These are phyloP conservation scores for Coracias cyanogaster DNA, from an alignment of 2,797 vertebrate genomes.

Conservation along the genomic window DNA sequence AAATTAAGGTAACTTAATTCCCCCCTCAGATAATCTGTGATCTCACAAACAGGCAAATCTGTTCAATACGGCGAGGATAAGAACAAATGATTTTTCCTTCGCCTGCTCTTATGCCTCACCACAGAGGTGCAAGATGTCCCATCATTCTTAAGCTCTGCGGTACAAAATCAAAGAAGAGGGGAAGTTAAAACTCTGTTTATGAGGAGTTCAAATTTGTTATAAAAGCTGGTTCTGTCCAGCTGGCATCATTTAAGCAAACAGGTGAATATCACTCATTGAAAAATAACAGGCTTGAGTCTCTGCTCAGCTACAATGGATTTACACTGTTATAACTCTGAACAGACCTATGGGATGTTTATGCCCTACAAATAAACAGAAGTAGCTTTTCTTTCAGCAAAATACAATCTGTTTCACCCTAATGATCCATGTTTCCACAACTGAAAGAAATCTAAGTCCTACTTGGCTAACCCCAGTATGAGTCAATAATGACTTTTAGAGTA, in stretches of 20 bases:
- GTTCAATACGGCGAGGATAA: neutral
- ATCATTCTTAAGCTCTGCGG: neutral
- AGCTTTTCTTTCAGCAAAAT: constrained; percentile 58
- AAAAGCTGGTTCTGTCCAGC: constrained; percentile 23
- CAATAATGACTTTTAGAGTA: constrained; percentile 14
- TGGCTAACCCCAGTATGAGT: constrained; percentile 41
- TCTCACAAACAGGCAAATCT: neutral
- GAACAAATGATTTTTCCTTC: neutral
- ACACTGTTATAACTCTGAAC: neutral
- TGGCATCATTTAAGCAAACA: constrained; percentile 54
- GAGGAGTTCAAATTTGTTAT: constrained; percentile 45
- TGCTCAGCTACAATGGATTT: constrained; percentile 21
- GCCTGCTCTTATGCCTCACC: neutral
- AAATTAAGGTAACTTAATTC: neutral
- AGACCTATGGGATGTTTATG: neutral
- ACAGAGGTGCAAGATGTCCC: neutral
- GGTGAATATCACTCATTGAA: constrained; percentile 23
- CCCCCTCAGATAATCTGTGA: neutral
- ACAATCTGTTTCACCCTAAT: constrained; percentile 19
- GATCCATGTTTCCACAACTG: neutral
- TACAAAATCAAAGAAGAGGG: neutral
- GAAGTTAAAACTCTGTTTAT: constrained; percentile 39
- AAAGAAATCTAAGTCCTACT: constrained; percentile 20
- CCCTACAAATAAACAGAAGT: constrained; percentile 36
- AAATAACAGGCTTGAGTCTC: neutral